Conservation (phyloP, 2,888 invertebrate species). For the Nomada fabriciana region DNA sequence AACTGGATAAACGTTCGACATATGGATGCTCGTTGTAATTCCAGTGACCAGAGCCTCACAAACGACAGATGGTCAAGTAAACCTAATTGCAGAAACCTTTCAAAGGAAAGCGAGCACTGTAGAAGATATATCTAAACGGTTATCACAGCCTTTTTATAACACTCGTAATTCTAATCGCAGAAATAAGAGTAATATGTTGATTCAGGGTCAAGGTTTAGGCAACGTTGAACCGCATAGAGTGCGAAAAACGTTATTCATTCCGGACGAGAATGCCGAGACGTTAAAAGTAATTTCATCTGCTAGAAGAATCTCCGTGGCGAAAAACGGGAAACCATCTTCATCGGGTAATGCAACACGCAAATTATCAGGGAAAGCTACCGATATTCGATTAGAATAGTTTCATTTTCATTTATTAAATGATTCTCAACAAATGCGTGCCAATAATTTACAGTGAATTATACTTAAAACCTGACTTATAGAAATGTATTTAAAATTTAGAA, state of each 20-base stretch:
- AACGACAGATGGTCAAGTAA: not conserved
- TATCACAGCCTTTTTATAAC: constrained; percentile 49
- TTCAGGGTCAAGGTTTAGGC: constrained; percentile 54
- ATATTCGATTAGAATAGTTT: too few species aligned
- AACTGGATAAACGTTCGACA: not conserved
- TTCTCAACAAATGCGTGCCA: not conserved
- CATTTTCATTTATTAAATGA: not conserved
- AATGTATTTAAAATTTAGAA: not conserved
- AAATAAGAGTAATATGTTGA: constrained; percentile 31
- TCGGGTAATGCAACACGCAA: not conserved
- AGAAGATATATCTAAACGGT: constrained; percentile 20
- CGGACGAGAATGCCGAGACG: constrained; percentile 32
- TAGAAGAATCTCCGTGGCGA: not conserved
- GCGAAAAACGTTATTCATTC: not conserved
- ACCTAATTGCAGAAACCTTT: not conserved
- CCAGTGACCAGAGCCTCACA: constrained; percentile 41
- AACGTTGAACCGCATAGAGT: constrained; percentile 51
- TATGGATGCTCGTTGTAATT: not conserved
- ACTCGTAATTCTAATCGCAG: not conserved
- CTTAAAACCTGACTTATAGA: not conserved
- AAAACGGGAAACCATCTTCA: not conserved
- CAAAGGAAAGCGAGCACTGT: not conserved
- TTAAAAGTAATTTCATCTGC: constrained; percentile 28
- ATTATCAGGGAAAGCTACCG: not conserved
- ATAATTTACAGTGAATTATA: not conserved